A percentile compares a stretch with the other conserved stretches of the same genome.
Conservation (phyloP, 2,113 vertebrate genomes). For the Micronycteris hirsuta region DNA sequence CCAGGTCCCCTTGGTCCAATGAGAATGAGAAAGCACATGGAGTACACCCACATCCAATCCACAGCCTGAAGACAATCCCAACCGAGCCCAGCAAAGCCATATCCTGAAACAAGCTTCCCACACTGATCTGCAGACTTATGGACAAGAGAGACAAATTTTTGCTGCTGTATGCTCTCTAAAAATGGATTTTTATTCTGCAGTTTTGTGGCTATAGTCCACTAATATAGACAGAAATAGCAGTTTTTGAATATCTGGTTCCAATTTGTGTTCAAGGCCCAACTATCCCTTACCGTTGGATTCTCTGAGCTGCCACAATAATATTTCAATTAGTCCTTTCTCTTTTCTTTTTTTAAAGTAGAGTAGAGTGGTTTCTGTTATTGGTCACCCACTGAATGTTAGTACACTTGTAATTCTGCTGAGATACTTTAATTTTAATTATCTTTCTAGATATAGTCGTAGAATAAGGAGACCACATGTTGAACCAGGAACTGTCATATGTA, state of each 20-base stretch:
- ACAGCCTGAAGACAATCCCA: not conserved
- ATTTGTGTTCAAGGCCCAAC: not conserved
- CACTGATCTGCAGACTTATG: not conserved
- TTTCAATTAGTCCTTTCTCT: not conserved
- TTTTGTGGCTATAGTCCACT: not conserved
- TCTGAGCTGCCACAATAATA: not conserved
- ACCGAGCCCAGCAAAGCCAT: not conserved
- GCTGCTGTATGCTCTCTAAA: not conserved
- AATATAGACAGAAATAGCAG: not conserved
- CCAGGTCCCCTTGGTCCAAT: not conserved
- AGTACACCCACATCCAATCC: not conserved
- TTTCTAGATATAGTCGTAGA: not conserved
- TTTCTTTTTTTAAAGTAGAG: not conserved
- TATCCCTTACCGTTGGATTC: not conserved
- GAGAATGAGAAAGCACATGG: not conserved
- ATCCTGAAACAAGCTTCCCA: not conserved
- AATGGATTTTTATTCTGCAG: not conserved
- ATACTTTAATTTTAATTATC: conserved; percentile 31
- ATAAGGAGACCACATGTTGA: not conserved
- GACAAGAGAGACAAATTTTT: not conserved
- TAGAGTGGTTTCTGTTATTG: not conserved
- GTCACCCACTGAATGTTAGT: not conserved
- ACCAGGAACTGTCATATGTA: not conserved
- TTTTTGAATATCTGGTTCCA: conserved; percentile 15
- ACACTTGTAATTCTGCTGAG: not conserved